These are phyloP conservation scores for Minunthozetes semirufus DNA, from an alignment of 2,888 invertebrate genomes.

Conservation along the genomic window DNA sequence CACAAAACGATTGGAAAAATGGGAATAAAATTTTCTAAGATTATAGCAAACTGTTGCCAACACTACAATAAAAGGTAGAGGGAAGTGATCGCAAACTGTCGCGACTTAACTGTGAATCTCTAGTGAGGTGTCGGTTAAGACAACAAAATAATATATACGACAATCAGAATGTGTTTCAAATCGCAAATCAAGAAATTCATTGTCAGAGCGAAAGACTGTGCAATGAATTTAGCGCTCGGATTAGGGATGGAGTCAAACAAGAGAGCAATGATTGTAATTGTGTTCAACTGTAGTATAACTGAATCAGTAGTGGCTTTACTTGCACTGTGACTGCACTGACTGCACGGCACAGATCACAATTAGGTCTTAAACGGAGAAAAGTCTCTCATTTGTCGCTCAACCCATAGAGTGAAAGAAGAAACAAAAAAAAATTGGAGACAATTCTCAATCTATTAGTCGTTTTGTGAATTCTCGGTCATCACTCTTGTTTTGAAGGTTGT, in stretches of 20 bases:
- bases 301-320: neutral
- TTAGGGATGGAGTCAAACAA: neutral
- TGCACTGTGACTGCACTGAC: neutral
- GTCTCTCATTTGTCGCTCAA: neutral
- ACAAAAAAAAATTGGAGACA: no score
- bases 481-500: constrained; percentile 24
- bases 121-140: neutral
- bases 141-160: neutral
- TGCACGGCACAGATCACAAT: constrained; percentile 19
- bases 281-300: no score
- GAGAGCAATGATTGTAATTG: no score
- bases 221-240: neutral
- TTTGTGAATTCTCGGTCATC: neutral
- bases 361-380: neutral
- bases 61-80: no score
- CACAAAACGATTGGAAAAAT: no score
- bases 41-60: no score
- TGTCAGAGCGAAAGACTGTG: neutral
- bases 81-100: no score
- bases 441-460: neutral
- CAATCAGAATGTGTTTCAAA: neutral
- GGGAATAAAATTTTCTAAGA: no score
- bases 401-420: no score
- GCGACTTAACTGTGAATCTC: no score
- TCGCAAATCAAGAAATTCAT: neutral